Base-by-base conservation (phyloP, 2,888 invertebrate species). In the Tolmerus cingulatus region DNA sequence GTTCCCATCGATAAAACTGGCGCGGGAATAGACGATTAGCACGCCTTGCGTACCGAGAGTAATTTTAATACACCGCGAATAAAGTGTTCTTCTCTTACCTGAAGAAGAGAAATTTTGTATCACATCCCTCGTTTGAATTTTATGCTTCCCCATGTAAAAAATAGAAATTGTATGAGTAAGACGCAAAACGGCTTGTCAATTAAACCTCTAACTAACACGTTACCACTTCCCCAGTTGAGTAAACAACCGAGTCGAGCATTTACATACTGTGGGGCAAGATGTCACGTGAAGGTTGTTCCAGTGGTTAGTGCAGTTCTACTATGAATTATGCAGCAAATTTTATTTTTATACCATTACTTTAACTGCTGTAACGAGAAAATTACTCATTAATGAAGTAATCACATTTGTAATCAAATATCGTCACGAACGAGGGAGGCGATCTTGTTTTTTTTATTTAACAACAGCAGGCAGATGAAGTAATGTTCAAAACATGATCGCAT, bases 251-350 rank as follows among this genome's bases (percentile, higher is more conserved):
- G 34, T 55, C 8, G 55, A n/a, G 30, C 4, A 51, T 55, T 27
- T 81, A 81, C 81, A 34, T 27, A 8, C 27, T 19, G 55, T 81
- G n/a, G 37, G 40, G 14, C 23, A 43, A 23, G 78, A 78, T 81
- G 81, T 81, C 81, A 23, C 5, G 19, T 55, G 81, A 81, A 81
- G 81, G 81, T 81, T 81, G 81, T 55, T 81, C 81, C 81, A 30
- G 30, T 81, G 40, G 81, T 81, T 51, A 81, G n/a, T 57, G 37
- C 51, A 30, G 55, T 81, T 55, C 55, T 7, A 34, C 27, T 34
- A n/a, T n/a, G n/a, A 51, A 55, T n/a, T 55, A 55, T 30, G 40
- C 46, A 43, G 57, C 19, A 57, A 81, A 81, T 81, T 81, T 81
- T 55, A 81, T 81, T 79, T 51, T 55, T 37, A 51, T 57, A 2